phyloP scores from a whole-genome alignment of 2,113 vertebrate genomes.

The Hyperoodon ampullatus region DNA sequence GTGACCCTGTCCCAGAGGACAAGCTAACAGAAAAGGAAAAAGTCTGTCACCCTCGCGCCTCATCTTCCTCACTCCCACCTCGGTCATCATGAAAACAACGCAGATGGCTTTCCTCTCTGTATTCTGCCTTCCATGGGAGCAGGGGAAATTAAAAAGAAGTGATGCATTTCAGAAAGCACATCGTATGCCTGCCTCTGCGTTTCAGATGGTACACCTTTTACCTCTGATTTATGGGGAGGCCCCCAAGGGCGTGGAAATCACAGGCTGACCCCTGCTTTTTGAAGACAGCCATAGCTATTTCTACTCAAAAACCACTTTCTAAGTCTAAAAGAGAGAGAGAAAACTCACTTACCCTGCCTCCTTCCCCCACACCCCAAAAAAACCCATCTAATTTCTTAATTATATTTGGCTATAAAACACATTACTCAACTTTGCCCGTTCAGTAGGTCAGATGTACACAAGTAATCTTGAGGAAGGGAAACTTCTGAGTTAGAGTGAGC shows the following conservation, averaged over 20 bases:
- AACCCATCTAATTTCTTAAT: conserved; percentile 52
- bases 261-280: background rate
- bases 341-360: background rate
- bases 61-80: conserved; percentile 63
- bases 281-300: background rate
- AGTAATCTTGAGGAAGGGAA: conserved; percentile 12
- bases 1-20: background rate
- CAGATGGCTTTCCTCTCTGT: background rate
- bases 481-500: background rate
- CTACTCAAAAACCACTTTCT: conserved; percentile 12
- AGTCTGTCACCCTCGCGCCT: background rate
- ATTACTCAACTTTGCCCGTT: conserved; percentile 19
- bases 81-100: conserved; percentile 23
- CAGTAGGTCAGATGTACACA: conserved; percentile 45
- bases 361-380: background rate
- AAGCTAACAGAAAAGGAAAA: background rate
- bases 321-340: background rate
- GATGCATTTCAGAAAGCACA: conserved; percentile 72
- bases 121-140: background rate
- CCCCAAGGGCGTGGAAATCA: background rate
- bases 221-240: conserved; percentile 2
- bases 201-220: conserved; percentile 31
- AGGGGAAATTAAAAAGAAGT: conserved; percentile 57
- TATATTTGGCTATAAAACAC: conserved; percentile 47
- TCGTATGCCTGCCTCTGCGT: background rate